Evolutionary conservation across 1,140 invertebrate genomes (phyloP).

Genomic region (Neodiprion virginianus): DNA sequence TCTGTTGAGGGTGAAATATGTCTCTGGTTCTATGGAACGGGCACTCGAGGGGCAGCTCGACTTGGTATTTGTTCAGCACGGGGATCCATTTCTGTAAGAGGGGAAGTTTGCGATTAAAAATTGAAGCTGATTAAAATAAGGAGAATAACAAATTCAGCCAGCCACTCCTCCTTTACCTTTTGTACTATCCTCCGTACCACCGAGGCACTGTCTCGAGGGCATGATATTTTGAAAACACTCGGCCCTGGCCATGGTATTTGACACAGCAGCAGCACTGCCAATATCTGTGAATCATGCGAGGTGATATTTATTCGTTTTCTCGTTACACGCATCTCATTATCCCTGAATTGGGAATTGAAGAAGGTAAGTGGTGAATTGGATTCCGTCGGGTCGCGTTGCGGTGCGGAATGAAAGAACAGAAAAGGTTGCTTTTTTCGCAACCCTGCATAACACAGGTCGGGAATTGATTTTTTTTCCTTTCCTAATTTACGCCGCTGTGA

Average conservation of each 20-base stretch:
- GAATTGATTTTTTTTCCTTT: neutral
- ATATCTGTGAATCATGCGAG: slow-evolving; percentile 64
- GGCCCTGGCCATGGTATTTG: slow-evolving; percentile 88
- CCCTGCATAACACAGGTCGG: slow-evolving; percentile 6
- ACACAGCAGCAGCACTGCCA: slow-evolving; percentile 79
- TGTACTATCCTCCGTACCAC: slow-evolving; percentile 87
- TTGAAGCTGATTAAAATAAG: slow-evolving; percentile 20
- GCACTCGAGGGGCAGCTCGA: slow-evolving; percentile 83
- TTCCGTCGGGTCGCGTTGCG: too few relatives aligned
- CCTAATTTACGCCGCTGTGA: neutral
- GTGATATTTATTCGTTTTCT: neutral
- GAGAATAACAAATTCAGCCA: slow-evolving; percentile 10
- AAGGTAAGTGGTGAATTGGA: neutral
- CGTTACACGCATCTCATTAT: neutral
- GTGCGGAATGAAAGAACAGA: neutral
- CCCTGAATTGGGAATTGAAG: neutral
- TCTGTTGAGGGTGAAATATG: slow-evolving; percentile 84
- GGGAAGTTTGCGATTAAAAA: slow-evolving; percentile 1
- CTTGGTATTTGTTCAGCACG: slow-evolving; percentile 83
- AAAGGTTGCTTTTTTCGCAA: slow-evolving; percentile 24
- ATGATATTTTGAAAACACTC: slow-evolving; percentile 83
- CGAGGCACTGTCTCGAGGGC: slow-evolving; percentile 86
- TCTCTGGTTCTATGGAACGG: slow-evolving; percentile 88
- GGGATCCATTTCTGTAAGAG: slow-evolving; percentile 83
- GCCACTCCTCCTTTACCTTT: slow-evolving; percentile 62